phyloP scores from a whole-genome alignment of 2,888 invertebrate genomes.

The Napeogenes sylphis region DNA sequence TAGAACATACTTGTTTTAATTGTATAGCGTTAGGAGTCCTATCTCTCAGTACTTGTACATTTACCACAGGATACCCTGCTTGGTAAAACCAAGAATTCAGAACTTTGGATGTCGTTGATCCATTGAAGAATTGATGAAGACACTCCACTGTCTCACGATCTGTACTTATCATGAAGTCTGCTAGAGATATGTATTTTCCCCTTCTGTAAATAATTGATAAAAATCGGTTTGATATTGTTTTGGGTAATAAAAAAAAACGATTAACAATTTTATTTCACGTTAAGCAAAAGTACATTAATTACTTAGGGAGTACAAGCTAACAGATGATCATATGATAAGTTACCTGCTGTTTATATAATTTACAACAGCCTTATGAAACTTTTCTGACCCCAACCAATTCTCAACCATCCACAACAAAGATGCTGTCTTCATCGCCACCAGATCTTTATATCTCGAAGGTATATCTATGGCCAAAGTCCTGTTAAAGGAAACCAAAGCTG shows the following conservation, averaged over 20 bases:
- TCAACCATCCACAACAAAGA: constrained; percentile 70
- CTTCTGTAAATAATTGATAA: constrained; percentile 46
- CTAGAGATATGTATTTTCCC: constrained; percentile 56
- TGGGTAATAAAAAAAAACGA: no score
- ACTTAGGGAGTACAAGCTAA: not conserved
- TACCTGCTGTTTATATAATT: constrained; percentile 59
- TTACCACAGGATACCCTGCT: constrained; percentile 81
- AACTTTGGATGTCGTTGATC: constrained; percentile 64
- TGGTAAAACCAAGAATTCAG: constrained; percentile 82
- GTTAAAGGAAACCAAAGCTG: constrained; percentile 55
- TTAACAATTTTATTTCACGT: no score
- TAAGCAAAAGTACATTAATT: no score
- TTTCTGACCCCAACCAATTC: constrained; percentile 63
- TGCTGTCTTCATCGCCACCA: constrained; percentile 66
- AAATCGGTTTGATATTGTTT: no score
- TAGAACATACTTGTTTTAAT: constrained; percentile 54
- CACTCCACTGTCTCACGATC: constrained; percentile 65
- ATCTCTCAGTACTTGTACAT: constrained; percentile 66
- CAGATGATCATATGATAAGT: constrained; percentile 20
- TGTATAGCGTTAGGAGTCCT: constrained; percentile 56
- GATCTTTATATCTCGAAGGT: constrained; percentile 50
- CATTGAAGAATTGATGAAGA: constrained; percentile 62
- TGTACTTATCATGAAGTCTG: constrained; percentile 54
- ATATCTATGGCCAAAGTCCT: constrained; percentile 56
- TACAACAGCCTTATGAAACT: constrained; percentile 53